A percentile compares a stretch with the other conserved stretches of the same genome.
Evolutionary conservation across 1,140 invertebrate genomes (phyloP).

Genomic region (Gonatopus flavifemur): DNA sequence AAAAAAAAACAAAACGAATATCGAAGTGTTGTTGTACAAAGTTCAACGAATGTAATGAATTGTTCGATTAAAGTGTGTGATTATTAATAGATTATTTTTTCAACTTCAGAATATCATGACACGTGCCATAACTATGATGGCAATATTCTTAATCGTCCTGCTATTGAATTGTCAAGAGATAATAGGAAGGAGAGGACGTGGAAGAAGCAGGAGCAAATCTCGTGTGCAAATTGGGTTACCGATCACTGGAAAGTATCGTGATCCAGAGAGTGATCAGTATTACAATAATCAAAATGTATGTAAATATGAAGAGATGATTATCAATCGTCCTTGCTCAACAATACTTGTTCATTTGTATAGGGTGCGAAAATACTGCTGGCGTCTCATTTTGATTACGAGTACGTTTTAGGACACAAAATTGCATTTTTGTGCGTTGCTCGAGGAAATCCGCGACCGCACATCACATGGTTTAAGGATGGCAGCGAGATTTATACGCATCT

Average conservation of each 20-base stretch:
- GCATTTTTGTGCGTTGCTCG: constrained; percentile 86
- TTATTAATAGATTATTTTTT: neutral
- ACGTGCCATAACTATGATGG: constrained; percentile 36
- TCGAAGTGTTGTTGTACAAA: no score
- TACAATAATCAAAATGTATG: constrained; percentile 86
- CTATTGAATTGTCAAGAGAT: constrained; percentile 45
- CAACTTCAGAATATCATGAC: constrained; percentile 47
- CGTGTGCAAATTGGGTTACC: constrained; percentile 80
- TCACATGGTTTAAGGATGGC: constrained; percentile 92
- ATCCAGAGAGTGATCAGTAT: constrained; percentile 83
- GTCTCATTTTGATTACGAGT: constrained; percentile 92
- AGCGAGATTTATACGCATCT: constrained; percentile 85
- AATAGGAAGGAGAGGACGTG: constrained; percentile 62
- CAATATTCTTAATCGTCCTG: constrained; percentile 46
- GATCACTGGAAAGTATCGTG: constrained; percentile 82
- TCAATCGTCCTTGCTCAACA: neutral
- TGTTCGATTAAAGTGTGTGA: no score
- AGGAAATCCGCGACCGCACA: constrained; percentile 80
- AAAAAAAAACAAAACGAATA: no score
- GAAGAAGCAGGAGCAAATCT: constrained; percentile 70
- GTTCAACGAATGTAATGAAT: no score
- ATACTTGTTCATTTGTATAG: constrained; percentile 56
- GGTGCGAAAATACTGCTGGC: constrained; percentile 87
- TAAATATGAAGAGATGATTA: constrained; percentile 22
- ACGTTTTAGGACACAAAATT: constrained; percentile 89